Evolutionary conservation across 2,797 vertebrate genomes (phyloP).

Genomic region (Poliocrania exsul): DNA sequence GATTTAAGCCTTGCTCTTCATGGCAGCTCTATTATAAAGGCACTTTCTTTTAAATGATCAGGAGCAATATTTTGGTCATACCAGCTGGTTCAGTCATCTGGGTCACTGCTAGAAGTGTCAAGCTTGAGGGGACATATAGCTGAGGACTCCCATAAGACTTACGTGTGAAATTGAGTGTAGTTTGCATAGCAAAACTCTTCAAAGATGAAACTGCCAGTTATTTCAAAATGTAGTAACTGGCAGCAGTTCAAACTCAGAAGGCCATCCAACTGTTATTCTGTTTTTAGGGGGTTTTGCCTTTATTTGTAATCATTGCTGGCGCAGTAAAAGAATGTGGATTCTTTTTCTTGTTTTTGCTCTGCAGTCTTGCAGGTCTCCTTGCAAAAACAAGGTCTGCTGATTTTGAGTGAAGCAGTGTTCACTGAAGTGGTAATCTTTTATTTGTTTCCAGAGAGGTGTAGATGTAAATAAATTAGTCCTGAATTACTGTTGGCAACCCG

Average conservation of each 20-base stretch:
- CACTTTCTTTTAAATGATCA: background rate
- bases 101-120: background rate
- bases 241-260: background rate
- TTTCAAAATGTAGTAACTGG: background rate
- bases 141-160: accelerated
- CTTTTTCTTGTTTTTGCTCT: background rate
- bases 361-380: background rate
- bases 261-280: background rate
- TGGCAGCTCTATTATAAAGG: background rate
- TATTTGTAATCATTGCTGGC: background rate
- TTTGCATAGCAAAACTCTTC: background rate
- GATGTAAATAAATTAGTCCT: slow-evolving; percentile 19
- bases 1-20: background rate
- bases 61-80: background rate
- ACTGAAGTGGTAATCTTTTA: background rate
- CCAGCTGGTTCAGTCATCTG: background rate
- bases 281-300: background rate
- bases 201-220: background rate
- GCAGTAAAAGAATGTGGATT: background rate
- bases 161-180: background rate
- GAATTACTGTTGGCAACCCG: background rate
- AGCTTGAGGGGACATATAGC: accelerated
- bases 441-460: slow-evolving; percentile 10
- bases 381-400: background rate
- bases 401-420: background rate